A percentile compares a stretch with the other conserved stretches of the same genome.
These are phyloP conservation scores for Drosophila siamana DNA, from an alignment of 2,888 invertebrate species.

Conservation along the genomic window DNA sequence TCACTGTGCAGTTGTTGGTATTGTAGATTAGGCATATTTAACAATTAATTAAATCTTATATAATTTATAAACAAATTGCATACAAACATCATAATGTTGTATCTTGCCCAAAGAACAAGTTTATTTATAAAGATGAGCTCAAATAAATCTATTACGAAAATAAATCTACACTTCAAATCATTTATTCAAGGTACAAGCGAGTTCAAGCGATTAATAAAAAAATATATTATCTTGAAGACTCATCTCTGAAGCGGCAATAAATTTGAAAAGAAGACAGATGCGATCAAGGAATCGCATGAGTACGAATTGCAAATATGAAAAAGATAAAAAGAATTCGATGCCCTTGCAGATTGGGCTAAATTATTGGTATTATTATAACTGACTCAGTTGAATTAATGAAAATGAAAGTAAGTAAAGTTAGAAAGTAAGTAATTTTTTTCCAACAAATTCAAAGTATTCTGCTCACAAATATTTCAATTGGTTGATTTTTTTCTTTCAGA, in stretches of 20 bases:
- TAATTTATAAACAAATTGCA: conserved; percentile 71
- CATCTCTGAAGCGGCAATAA: background rate
- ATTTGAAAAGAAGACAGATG: background rate
- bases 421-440: background rate
- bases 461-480: no score
- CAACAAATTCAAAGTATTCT: no score
- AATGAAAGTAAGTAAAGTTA: background rate
- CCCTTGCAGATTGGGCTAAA: background rate
- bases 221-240: background rate
- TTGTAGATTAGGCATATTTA: conserved; percentile 75
- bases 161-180: conserved; percentile 1
- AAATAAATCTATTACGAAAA: conserved; percentile 55
- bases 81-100: conserved; percentile 75
- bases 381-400: background rate
- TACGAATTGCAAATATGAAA: background rate
- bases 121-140: conserved; percentile 74
- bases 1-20: conserved; percentile 76
- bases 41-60: conserved; percentile 72
- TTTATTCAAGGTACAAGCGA: background rate
- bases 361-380: background rate
- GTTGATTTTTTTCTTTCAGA: no score
- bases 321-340: background rate
- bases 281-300: background rate
- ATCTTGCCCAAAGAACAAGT: conserved; percentile 84
- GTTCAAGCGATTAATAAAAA: background rate